Evolutionary conservation across 92 coral and sea anemone genomes (phyloP).

Genomic region (Phenganax marumi): DNA sequence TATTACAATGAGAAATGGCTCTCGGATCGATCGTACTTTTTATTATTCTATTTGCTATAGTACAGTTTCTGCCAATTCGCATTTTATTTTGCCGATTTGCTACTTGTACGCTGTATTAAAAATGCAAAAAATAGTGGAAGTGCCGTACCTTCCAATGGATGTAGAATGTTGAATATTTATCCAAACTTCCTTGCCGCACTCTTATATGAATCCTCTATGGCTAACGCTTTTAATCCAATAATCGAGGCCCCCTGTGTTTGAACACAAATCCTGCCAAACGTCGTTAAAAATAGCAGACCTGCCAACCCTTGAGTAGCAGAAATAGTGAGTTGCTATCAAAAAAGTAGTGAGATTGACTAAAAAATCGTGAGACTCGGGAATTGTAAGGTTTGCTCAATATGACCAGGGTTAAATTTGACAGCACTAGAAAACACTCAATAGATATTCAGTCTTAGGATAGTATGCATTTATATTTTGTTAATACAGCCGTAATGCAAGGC

Average conservation of each 20-base stretch:
- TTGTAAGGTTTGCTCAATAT: too few relatives aligned
- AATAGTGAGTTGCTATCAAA: too few relatives aligned
- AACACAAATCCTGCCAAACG: not conserved
- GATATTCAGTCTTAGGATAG: too few relatives aligned
- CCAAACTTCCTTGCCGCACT: not conserved
- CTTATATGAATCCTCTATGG: not conserved
- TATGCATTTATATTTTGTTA: too few relatives aligned
- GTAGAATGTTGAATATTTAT: not conserved
- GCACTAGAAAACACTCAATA: too few relatives aligned
- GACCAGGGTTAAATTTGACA: too few relatives aligned
- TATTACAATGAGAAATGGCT: not conserved
- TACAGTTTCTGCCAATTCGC: not conserved
- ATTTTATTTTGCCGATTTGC: not conserved
- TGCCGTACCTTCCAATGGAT: not conserved
- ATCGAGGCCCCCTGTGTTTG: not conserved
- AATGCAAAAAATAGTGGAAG: not conserved
- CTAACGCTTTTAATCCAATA: not conserved
- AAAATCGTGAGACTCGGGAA: too few relatives aligned
- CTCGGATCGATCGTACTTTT: not conserved
- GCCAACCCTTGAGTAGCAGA: too few relatives aligned
- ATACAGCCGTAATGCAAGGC: too few relatives aligned
- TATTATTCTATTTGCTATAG: too few relatives aligned
- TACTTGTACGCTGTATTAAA: not conserved
- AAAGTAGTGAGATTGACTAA: too few relatives aligned
- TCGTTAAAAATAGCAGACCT: not conserved